Base-by-base conservation (phyloP, 2,888 invertebrate genomes). In the Tetramorium bicarinatum region DNA sequence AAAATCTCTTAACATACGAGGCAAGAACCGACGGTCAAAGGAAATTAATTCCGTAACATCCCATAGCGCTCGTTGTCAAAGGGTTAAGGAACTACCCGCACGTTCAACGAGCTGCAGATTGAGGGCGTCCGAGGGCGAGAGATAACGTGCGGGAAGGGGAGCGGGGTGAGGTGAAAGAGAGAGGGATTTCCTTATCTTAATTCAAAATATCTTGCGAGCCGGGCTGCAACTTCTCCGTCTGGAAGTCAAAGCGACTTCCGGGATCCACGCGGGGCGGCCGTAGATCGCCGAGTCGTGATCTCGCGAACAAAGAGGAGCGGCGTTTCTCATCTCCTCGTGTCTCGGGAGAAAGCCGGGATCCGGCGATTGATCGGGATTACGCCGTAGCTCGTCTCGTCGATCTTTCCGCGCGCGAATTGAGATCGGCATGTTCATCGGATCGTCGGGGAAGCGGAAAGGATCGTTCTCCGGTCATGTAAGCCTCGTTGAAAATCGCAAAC, bases 151-250 rank as follows among this genome's bases (percentile, higher is more conserved):
- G 41, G 41, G 13, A 66, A 15, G 47, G 15, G 61, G 6, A 47
- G n/a, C 15, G 9, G 7, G n/a, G n/a, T 9, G 41, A 21, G 25
- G 34, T 38, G 61, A 25, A 29, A n/a, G 25, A 15, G n/a, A 13
- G 52, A 38, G n/a, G 59, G 72, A 38, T 61, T 67, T 25, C 13
- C 82, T 82, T 77, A 82, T 82, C 82, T 82, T 77, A 77, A 77
- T 77, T 82, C 82, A 41, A 82, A 82, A 82, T 82, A 77, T 77
- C 77, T 82, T 7, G 72, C 49, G 25, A 47, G 66, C 56, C 47
- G 56, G 41, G 66, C 49, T 59, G 66, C 49, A 77, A 77, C 82
- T 77, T 29, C 47, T 49, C 56, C 25, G 76, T 82, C 64, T 67
- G 38, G 41, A 59, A 82, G 77, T 77, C 66, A 67, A 61, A 59